These are phyloP conservation scores for Delia radicum DNA, from an alignment of 1,140 invertebrate species.

Conservation along the genomic window DNA sequence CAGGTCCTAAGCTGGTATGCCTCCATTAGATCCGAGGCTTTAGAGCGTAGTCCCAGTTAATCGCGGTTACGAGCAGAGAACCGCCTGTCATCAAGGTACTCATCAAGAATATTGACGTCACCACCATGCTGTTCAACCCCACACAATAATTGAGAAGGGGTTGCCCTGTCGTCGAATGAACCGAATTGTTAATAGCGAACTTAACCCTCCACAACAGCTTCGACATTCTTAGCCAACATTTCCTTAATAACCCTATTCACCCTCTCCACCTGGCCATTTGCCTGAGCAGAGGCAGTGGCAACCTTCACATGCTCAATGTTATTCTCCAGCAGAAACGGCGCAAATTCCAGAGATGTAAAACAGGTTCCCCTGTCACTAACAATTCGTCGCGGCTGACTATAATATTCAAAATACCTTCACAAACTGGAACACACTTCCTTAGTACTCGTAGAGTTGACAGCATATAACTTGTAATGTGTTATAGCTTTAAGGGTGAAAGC, in stretches of 20 bases:
- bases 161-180: not conserved
- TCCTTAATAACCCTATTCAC: not conserved
- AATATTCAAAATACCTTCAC: slow-evolving; percentile 25
- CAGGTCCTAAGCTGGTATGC: too few relatives aligned
- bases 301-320: slow-evolving; percentile 23
- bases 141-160: slow-evolving; percentile 18
- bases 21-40: not conserved
- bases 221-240: slow-evolving; percentile 1
- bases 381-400: slow-evolving; percentile 8
- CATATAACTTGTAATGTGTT: slow-evolving; percentile 25
- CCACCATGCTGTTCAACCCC: slow-evolving; percentile 3
- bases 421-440: slow-evolving; percentile 38
- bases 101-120: not conserved
- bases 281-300: not conserved
- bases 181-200: slow-evolving; percentile 16
- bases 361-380: slow-evolving; percentile 18
- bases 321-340: not conserved
- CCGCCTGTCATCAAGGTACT: not conserved
- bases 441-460: slow-evolving; percentile 28
- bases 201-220: not conserved
- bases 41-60: too few relatives aligned
- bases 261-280: too few relatives aligned
- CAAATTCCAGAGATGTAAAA: slow-evolving; percentile 23
- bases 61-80: not conserved
- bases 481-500: too few relatives aligned